Evolutionary conservation across 2,888 invertebrate species (phyloP).

Genomic region (Lampropteryx suffumata): DNA sequence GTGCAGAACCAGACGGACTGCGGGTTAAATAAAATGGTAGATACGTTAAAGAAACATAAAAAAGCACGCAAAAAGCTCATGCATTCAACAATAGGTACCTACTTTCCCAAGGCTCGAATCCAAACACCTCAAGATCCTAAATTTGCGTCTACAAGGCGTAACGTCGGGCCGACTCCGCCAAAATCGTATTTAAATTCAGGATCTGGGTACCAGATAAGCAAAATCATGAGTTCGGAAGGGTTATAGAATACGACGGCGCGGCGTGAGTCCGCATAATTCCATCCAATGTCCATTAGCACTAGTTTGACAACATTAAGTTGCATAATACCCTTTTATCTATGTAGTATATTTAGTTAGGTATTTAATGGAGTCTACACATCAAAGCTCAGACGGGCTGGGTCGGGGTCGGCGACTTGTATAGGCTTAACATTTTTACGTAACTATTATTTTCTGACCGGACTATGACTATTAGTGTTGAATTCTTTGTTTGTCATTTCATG

Average conservation of each 20-base stretch:
- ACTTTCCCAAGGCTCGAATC: conserved; percentile 25
- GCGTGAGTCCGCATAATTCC: conserved; percentile 80
- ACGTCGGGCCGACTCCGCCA: conserved; percentile 59
- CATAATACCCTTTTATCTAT: too few relatives aligned
- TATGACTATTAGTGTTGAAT: too few relatives aligned
- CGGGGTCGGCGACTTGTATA: too few relatives aligned
- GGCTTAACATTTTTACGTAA: too few relatives aligned
- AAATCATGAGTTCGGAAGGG: conserved; percentile 79
- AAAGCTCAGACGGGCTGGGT: too few relatives aligned
- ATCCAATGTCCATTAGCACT: conserved; percentile 47
- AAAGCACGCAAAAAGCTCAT: background rate
- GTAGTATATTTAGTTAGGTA: too few relatives aligned
- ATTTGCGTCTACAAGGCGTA: conserved; percentile 63
- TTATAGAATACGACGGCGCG: conserved; percentile 73
- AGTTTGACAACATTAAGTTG: conserved; percentile 43
- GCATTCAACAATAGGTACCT: conserved; percentile 7
- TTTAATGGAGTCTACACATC: too few relatives aligned
- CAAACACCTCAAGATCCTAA: conserved; percentile 58
- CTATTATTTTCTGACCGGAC: too few relatives aligned
- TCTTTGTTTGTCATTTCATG: too few relatives aligned
- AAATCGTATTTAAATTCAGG: conserved; percentile 79
- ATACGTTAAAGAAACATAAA: background rate
- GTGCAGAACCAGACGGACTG: too few relatives aligned
- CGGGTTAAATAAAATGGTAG: too few relatives aligned
- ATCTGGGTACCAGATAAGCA: conserved; percentile 75